A percentile compares a stretch with the other conserved stretches of the same genome.
Evolutionary conservation across 2,113 vertebrate genomes (phyloP).

Genomic region (Cyanoramphus novaezelandiae): DNA sequence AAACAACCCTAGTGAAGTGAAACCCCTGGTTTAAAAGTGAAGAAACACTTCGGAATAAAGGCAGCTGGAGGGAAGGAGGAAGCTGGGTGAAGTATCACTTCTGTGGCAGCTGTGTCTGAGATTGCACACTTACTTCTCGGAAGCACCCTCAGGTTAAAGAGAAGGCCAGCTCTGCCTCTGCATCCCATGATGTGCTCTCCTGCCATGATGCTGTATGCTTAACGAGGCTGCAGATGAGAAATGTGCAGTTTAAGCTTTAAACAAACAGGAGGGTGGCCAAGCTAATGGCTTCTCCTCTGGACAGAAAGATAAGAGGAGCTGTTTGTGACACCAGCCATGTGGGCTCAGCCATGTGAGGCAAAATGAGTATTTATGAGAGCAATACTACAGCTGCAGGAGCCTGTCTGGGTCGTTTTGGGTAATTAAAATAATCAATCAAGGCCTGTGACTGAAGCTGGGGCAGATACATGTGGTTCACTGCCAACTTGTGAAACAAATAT

Average conservation of each 20-base stretch:
- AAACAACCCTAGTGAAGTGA: neutral
- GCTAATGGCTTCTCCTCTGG: neutral
- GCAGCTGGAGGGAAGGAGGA: neutral
- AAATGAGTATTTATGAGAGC: slow-evolving; percentile 79
- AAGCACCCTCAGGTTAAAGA: slow-evolving; percentile 13
- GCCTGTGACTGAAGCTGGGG: slow-evolving; percentile 14
- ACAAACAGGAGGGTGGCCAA: neutral
- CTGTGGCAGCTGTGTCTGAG: neutral
- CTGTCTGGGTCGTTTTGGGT: slow-evolving; percentile 62
- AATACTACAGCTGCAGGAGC: slow-evolving; percentile 68
- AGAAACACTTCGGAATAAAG: neutral
- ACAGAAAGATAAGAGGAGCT: neutral
- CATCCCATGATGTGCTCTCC: neutral
- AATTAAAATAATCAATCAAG: slow-evolving; percentile 86
- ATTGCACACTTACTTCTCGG: neutral
- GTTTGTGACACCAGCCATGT: neutral
- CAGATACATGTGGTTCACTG: neutral
- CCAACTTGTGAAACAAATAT: neutral
- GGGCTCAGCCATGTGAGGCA: neutral
- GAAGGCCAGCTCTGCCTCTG: neutral
- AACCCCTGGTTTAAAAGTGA: neutral
- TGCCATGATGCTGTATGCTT: neutral
- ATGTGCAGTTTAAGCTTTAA: neutral
- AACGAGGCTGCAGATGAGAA: slow-evolving; percentile 1
- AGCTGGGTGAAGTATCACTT: neutral